These are phyloP conservation scores for Acronicta psi DNA, from an alignment of 2,888 invertebrate genomes.

Conservation along the genomic window DNA sequence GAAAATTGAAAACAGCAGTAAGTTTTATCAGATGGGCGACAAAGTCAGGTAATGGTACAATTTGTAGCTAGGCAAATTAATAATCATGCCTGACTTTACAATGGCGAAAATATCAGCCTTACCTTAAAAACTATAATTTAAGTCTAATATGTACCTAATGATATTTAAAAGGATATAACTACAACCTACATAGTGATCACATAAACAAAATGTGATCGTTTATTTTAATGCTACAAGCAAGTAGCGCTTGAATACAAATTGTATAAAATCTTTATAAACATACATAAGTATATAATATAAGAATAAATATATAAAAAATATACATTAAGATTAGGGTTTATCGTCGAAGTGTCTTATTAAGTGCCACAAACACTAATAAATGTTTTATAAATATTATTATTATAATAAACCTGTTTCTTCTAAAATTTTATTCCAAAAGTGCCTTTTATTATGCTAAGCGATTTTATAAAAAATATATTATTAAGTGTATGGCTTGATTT, in stretches of 20 bases:
- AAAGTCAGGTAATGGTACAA: constrained; percentile 45
- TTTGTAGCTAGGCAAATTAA: constrained; percentile 51
- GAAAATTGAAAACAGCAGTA: constrained; percentile 16
- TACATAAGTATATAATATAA: constrained; percentile 25
- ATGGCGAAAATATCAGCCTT: constrained; percentile 17
- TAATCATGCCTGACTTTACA: constrained; percentile 41
- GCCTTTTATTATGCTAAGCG: constrained; percentile 42
- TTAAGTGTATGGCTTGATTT: constrained; percentile 14
- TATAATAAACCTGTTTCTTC: constrained; percentile 19
- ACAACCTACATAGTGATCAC: constrained; percentile 12
- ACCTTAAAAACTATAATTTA: constrained; percentile 5
- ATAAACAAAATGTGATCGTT: constrained; percentile 34
- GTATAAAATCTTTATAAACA: constrained; percentile 49
- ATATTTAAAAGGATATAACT: constrained; percentile 38
- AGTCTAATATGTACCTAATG: constrained; percentile 11
- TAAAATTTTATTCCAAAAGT: constrained; percentile 51
- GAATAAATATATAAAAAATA: constrained; percentile 22
- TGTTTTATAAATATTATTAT: constrained; percentile 32
- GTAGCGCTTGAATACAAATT: constrained; percentile 42
- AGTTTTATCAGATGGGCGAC: constrained; percentile 9
- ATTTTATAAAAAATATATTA: constrained; percentile 18
- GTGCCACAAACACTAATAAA: constrained; percentile 56
- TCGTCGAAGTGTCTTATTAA: constrained; percentile 55
- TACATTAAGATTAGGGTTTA: constrained; percentile 34
- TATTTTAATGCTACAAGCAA: constrained; percentile 35